Base-by-base conservation (phyloP, 1,140 invertebrate species). In the Globodera ellingtonae region DNA sequence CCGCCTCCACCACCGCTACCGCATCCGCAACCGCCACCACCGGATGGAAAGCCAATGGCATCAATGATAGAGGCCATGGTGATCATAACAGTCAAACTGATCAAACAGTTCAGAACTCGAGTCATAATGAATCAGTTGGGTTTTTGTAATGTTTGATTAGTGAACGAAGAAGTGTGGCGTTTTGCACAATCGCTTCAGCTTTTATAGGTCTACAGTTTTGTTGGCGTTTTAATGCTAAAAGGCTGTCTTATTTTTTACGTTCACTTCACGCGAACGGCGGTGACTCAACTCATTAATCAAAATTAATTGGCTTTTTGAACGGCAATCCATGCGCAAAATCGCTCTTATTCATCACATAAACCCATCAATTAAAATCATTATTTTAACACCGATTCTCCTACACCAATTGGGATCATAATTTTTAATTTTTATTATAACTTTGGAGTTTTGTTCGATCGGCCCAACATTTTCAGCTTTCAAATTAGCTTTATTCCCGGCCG, bases 61-160 rank as follows among this genome's bases (percentile, higher is more conserved):
- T 75, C 50, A 59, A 75, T 75, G 73, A 56, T 56, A 8, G 56
- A 62, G n/a, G 46, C 65, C 18, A 75, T 62, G 6, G 73, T 44
- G n/a, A 75, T 75, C 7, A 75, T n/a, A 2, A 75, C 1, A 75
- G n/a, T 56, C 44, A 48, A 75, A 24, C 15, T 9, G 46, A 75
- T 47, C 35, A 75, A n/a, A 75, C 65, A 75, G 18, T 62, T 62
- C 2, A 18, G 10, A 18, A 18, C 6, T 6, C 56, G 10, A 62
- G 56, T 62, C 56, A 62, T 62, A 15, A 15, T 18, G 56, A 18
- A 35, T 56, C 46, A 46, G 52, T 59, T 0, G 15, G 15, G 6
- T 24, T 73, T 48, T 48, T 73, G 71, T n/a, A 35, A 56, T 21
- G 50, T 75, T 75, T 7, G 18, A 6, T 62, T 18, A 18, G 0